Evolutionary conservation across 2,888 invertebrate species (phyloP).

Genomic region (Noctua comes): DNA sequence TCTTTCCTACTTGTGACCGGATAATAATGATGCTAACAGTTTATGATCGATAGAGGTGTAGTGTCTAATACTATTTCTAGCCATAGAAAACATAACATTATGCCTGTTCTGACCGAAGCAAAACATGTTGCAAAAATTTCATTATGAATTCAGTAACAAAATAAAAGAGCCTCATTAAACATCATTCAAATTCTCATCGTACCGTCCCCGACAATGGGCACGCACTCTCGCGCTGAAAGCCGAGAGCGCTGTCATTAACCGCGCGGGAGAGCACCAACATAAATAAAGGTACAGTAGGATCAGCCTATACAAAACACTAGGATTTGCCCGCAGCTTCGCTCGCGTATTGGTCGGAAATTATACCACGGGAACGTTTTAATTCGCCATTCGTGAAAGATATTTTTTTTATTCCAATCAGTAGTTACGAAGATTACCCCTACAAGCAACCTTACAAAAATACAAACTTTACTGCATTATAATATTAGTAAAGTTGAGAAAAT

Average conservation of each 20-base stretch:
- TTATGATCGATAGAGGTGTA: too few relatives aligned
- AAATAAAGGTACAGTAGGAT: constrained; percentile 5
- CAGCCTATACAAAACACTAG: background rate
- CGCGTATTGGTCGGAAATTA: too few relatives aligned
- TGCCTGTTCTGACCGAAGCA: background rate
- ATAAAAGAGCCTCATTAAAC: constrained; percentile 29
- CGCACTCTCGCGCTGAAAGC: constrained; percentile 38
- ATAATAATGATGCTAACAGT: too few relatives aligned
- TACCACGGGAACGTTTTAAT: too few relatives aligned
- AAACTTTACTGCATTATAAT: background rate
- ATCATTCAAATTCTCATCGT: constrained; percentile 13
- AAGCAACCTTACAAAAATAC: too few relatives aligned
- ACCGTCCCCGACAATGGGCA: constrained; percentile 25
- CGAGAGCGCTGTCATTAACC: constrained; percentile 42
- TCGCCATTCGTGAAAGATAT: too few relatives aligned
- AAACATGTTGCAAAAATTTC: background rate
- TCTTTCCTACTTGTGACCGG: background rate
- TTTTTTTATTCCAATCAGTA: too few relatives aligned
- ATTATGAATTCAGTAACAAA: constrained; percentile 11
- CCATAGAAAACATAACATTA: background rate
- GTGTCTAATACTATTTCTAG: too few relatives aligned
- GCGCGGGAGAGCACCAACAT: background rate
- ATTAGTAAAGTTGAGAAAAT: background rate
- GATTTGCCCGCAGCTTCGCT: too few relatives aligned
- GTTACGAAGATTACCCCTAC: too few relatives aligned